A percentile compares a stretch with the other conserved stretches of the same genome.
Evolutionary conservation across 2,113 vertebrate genomes (phyloP).

Genomic region (Turnix velox): DNA sequence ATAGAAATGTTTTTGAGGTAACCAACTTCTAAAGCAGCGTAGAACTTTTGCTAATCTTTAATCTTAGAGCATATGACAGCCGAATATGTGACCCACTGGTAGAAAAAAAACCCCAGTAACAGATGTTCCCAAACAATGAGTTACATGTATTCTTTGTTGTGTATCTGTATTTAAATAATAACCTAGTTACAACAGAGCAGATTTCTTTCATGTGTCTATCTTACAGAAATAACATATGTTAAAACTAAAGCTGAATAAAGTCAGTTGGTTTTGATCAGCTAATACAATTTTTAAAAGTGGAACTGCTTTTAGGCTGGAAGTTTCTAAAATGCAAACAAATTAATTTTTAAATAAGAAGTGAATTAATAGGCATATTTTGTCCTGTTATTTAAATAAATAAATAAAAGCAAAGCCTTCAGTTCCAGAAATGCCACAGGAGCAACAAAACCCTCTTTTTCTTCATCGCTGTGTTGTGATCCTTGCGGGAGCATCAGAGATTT

Average conservation of each 20-base stretch:
- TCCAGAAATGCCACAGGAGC: background rate
- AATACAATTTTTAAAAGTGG: background rate
- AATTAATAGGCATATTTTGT: background rate
- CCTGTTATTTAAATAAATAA: background rate
- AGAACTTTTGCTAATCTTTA: background rate
- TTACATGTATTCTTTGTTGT: constrained; percentile 13
- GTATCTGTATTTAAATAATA: constrained; percentile 30
- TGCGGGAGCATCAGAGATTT: background rate
- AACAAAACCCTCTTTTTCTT: background rate
- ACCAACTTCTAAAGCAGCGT: background rate
- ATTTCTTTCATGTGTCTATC: background rate
- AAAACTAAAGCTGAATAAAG: background rate
- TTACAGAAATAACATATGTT: background rate
- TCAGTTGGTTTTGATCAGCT: background rate
- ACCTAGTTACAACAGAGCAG: background rate
- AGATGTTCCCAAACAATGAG: background rate
- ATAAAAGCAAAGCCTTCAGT: background rate
- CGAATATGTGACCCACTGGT: background rate
- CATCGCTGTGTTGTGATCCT: background rate
- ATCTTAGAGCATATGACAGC: background rate
- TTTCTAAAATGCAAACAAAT: background rate
- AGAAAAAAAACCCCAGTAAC: background rate
- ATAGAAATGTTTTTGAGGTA: background rate
- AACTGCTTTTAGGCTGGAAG: background rate
- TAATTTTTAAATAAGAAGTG: background rate